phyloP scores from a whole-genome alignment of 2,113 vertebrate species.

The Lota lota region DNA sequence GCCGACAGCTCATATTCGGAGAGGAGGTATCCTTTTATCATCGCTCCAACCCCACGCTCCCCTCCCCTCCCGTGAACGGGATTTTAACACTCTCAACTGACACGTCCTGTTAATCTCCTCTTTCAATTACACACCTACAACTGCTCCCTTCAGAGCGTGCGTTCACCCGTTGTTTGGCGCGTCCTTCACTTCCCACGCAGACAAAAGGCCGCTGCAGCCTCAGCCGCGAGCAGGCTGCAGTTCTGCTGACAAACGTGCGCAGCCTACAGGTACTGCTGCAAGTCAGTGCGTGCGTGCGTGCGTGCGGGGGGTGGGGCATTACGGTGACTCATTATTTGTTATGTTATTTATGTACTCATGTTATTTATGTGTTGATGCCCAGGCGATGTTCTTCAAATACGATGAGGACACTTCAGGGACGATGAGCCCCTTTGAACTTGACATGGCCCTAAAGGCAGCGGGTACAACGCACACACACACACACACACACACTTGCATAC shows the following conservation, averaged over 20 bases:
- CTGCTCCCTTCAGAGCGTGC: constrained; percentile 6
- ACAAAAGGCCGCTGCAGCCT: constrained; percentile 62
- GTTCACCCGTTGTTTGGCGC: constrained; percentile 18
- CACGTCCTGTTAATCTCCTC: neutral
- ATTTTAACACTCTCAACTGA: no score
- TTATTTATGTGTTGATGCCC: neutral
- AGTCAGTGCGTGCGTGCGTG: constrained; percentile 16
- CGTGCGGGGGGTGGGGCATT: neutral
- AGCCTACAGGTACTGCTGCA: constrained; percentile 62
- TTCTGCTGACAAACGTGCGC: constrained; percentile 59
- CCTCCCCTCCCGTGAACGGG: neutral
- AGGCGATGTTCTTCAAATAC: constrained; percentile 71
- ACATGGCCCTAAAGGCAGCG: constrained; percentile 58
- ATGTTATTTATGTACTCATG: no score
- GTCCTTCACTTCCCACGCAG: constrained; percentile 55
- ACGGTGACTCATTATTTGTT: neutral
- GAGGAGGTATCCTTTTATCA: constrained; percentile 73
- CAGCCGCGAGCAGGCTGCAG: constrained; percentile 62
- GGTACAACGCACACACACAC: constrained; percentile 47
- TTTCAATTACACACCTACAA: constrained; percentile 3
- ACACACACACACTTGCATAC: neutral
- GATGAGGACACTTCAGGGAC: constrained; percentile 74
- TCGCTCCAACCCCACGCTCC: neutral
- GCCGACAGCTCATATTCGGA: constrained; percentile 74
- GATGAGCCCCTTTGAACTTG: constrained; percentile 76